A percentile compares a stretch with the other conserved stretches of the same genome.
Conservation (phyloP, 37 sponge, comb jelly and placozoan genomes). For the Eunapius fragilis region DNA sequence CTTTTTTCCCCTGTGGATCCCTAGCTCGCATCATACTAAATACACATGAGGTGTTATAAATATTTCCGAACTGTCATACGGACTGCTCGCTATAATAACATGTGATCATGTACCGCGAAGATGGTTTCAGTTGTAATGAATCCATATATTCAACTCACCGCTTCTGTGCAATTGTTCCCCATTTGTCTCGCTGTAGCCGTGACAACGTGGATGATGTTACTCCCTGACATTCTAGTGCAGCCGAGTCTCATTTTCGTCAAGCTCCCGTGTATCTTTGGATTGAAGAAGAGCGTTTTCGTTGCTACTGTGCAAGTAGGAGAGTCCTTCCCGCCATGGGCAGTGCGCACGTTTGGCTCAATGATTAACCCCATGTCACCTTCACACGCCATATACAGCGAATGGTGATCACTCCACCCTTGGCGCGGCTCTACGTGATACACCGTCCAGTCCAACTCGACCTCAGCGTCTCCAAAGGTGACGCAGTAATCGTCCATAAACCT, state of each 20-base stretch:
- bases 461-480: neutral
- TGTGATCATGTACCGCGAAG: no score
- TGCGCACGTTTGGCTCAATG: neutral
- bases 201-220: neutral
- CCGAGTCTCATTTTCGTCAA: neutral
- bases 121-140: no score
- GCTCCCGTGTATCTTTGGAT: neutral
- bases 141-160: neutral
- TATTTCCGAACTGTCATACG: no score
- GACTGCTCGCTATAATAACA: no score
- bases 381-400: neutral
- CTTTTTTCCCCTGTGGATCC: no score
- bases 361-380: neutral
- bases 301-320: neutral
- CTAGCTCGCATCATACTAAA: no score
- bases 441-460: neutral
- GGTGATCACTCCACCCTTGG: neutral
- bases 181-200: neutral
- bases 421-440: neutral
- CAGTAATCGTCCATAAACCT: neutral
- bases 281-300: neutral
- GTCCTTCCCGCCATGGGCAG: neutral
- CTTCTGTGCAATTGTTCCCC: neutral
- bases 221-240: neutral
- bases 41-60: no score